A percentile compares a stretch with the other conserved stretches of the same genome.
Evolutionary conservation across 2,888 invertebrate genomes (phyloP).

Genomic region (Gasteruption jaculator): DNA sequence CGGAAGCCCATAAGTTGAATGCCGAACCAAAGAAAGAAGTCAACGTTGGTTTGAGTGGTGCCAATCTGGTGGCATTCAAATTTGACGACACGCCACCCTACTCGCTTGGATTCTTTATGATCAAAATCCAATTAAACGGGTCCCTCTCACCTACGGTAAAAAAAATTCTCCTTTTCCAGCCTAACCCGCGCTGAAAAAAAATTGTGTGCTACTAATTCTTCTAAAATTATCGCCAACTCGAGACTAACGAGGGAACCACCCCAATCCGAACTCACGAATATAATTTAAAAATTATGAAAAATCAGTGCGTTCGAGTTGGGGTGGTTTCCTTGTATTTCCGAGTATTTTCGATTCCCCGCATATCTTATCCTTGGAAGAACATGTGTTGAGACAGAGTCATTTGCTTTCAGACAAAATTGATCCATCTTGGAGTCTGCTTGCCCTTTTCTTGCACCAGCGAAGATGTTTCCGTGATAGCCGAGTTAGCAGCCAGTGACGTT

Average conservation of each 20-base stretch:
- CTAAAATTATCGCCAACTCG: background rate
- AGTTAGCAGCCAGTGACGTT: conserved; percentile 55
- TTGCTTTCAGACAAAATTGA: conserved; percentile 60
- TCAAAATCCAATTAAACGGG: conserved; percentile 42
- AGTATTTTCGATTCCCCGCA: background rate
- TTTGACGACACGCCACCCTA: conserved; percentile 40
- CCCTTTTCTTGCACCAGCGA: conserved; percentile 64
- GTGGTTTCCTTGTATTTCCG: too few relatives aligned
- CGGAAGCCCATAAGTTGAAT: conserved; percentile 31
- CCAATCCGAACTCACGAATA: too few relatives aligned
- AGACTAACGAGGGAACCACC: too few relatives aligned
- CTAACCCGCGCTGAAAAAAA: conserved; percentile 3
- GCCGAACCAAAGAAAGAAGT: conserved; percentile 34
- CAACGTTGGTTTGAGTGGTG: conserved; percentile 28
- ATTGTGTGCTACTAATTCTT: too few relatives aligned
- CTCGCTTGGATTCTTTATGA: conserved; percentile 45
- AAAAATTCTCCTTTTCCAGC: too few relatives aligned
- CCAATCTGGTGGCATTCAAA: conserved; percentile 18
- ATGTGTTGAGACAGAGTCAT: background rate
- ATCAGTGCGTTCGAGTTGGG: too few relatives aligned
- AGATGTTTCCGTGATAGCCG: conserved; percentile 56
- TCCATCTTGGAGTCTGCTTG: conserved; percentile 73
- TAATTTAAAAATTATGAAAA: conserved; percentile 1
- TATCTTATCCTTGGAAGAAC: conserved; percentile 1
- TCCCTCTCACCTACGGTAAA: conserved; percentile 32